These are phyloP conservation scores for Nestor notabilis DNA, from an alignment of 2,113 vertebrate species.

Conservation along the genomic window DNA sequence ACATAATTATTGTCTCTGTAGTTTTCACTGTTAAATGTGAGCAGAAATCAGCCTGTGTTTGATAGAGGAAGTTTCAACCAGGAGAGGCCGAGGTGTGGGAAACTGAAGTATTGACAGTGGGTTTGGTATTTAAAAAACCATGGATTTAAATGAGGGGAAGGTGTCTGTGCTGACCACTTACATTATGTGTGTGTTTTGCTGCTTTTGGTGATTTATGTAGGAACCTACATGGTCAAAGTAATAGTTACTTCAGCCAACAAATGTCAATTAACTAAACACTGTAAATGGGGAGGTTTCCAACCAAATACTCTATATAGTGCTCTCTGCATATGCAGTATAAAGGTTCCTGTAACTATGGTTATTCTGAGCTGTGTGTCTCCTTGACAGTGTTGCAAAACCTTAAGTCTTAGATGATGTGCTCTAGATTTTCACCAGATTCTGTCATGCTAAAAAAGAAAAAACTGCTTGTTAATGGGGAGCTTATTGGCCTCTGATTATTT, in stretches of 20 bases:
- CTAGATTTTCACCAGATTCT: not conserved
- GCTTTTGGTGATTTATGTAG: not conserved
- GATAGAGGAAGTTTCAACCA: not conserved
- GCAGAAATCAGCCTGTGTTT: not conserved
- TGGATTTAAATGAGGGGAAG: not conserved
- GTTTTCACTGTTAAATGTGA: not conserved
- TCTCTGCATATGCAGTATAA: not conserved
- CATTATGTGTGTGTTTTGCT: not conserved
- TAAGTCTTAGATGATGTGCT: not conserved
- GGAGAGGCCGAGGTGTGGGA: not conserved
- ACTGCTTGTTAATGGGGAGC: not conserved
- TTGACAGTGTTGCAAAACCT: not conserved
- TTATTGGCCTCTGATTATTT: not conserved
- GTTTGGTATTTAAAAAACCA: not conserved
- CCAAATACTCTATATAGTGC: not conserved
- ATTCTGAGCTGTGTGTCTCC: not conserved
- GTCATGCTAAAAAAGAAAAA: not conserved
- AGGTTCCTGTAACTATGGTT: not conserved
- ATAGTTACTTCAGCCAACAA: not conserved
- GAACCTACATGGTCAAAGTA: not conserved
- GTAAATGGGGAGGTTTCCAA: not conserved
- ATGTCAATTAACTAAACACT: not conserved
- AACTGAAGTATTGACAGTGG: not conserved
- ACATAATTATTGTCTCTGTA: not conserved
- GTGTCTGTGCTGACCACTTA: not conserved